A percentile compares a stretch with the other conserved stretches of the same genome.
Evolutionary conservation across 1,140 invertebrate species (phyloP).

Genomic region (Euglossa dilemma): DNA sequence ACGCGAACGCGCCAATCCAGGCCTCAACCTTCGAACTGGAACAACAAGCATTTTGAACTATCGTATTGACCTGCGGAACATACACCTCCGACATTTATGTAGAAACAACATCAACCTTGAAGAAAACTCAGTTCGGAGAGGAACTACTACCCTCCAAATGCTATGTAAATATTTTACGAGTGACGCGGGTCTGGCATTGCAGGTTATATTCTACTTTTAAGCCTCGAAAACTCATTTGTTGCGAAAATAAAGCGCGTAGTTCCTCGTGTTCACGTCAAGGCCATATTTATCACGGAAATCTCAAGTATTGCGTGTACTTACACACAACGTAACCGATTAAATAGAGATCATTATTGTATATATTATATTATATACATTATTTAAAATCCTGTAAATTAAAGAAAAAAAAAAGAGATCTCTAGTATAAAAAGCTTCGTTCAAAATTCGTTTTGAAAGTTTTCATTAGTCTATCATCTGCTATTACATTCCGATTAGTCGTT

Average conservation of each 20-base stretch:
- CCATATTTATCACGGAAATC: neutral
- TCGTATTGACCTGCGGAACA: neutral
- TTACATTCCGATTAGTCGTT: neutral
- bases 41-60: neutral
- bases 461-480: neutral
- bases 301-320: neutral
- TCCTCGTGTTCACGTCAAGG: neutral
- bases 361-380: neutral
- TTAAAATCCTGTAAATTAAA: no score
- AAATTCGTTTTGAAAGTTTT: neutral
- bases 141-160: neutral
- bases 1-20: no score
- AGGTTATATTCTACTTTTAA: neutral
- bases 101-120: slow-evolving; percentile 19
- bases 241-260: slow-evolving; percentile 16
- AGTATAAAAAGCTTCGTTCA: neutral
- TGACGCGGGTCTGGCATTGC: neutral
- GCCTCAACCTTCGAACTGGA: neutral
- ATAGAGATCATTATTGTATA: no score
- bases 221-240: neutral
- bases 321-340: neutral
- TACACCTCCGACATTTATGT: neutral
- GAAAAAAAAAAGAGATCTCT: neutral
- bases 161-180: slow-evolving; percentile 24
- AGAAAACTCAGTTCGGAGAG: neutral